A percentile compares a stretch with the other conserved stretches of the same genome.
Conservation (phyloP, 2,888 invertebrate species). For the Andrena praecox region DNA sequence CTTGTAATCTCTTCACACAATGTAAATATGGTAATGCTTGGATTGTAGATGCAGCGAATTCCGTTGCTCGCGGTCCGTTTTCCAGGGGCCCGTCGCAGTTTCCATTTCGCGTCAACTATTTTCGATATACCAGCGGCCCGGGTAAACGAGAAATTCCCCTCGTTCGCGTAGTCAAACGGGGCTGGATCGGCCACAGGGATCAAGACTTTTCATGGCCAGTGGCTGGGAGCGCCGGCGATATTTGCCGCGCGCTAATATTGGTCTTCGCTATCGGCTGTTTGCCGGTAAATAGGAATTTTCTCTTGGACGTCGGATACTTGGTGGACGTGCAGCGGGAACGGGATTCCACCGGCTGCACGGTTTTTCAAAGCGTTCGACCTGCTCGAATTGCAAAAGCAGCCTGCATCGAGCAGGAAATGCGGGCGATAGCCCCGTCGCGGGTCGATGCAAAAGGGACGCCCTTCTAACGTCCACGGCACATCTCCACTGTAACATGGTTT, state of each 20-base stretch:
- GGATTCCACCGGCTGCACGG: constrained; percentile 32
- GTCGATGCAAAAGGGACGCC: constrained; percentile 11
- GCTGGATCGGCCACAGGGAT: constrained; percentile 40
- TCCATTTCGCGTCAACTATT: constrained; percentile 8
- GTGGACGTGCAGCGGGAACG: constrained; percentile 34
- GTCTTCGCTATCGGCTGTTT: constrained; percentile 70
- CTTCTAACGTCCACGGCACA: background rate
- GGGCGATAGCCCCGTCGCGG: background rate
- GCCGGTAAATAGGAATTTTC: constrained; percentile 71
- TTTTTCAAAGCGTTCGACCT: constrained; percentile 34
- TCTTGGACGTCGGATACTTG: constrained; percentile 50
- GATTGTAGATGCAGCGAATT: background rate
- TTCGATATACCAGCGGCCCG: background rate
- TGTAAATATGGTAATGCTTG: background rate
- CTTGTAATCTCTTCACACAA: no score
- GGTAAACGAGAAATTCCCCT: constrained; percentile 37
- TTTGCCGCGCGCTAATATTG: constrained; percentile 71
- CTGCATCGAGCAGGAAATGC: constrained; percentile 4
- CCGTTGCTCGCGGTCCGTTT: background rate
- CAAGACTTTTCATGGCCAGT: constrained; percentile 61
- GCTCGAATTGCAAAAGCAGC: background rate
- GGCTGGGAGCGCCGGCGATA: constrained; percentile 55
- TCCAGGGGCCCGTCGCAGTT: constrained; percentile 1
- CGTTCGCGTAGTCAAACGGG: constrained; percentile 30
- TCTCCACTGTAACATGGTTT: background rate